phyloP scores from a whole-genome alignment of 2,797 vertebrate genomes.

The Clarias platycephalus region DNA sequence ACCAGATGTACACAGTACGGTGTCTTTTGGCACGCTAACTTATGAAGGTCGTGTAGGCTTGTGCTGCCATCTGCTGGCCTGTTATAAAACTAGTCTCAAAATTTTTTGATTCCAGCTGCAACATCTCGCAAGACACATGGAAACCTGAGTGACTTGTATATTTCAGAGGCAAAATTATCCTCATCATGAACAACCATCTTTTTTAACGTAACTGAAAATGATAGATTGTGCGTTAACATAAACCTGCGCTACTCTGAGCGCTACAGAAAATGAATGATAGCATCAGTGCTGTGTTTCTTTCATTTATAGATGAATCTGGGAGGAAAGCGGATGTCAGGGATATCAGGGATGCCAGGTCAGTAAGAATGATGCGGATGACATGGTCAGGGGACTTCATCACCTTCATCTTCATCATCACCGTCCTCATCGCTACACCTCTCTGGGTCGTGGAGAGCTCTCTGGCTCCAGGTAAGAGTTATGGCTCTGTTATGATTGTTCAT shows the following conservation, averaged over 20 bases:
- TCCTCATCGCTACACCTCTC: conserved; percentile 76
- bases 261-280: background rate
- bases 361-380: conserved; percentile 80
- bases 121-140: too few species aligned
- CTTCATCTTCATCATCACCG: conserved; percentile 76
- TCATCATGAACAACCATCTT: too few species aligned
- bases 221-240: background rate
- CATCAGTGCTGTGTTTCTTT: background rate
- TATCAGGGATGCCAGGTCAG: conserved; percentile 87
- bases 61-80: too few species aligned
- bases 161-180: too few species aligned
- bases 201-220: too few species aligned
- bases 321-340: conserved; percentile 72
- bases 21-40: too few species aligned
- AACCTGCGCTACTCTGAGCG: background rate
- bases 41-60: too few species aligned
- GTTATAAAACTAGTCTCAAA: too few species aligned
- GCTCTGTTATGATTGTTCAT: background rate
- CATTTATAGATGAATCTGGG: conserved; percentile 43
- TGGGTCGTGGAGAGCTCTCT: conserved; percentile 75
- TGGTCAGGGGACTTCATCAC: conserved; percentile 78
- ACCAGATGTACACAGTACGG: too few species aligned
- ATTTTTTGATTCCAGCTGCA: too few species aligned
- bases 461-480: conserved; percentile 83
- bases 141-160: too few species aligned